A percentile compares a stretch with the other conserved stretches of the same genome.
Conservation (phyloP, 1,140 invertebrate genomes). For the Telenomus remus region DNA sequence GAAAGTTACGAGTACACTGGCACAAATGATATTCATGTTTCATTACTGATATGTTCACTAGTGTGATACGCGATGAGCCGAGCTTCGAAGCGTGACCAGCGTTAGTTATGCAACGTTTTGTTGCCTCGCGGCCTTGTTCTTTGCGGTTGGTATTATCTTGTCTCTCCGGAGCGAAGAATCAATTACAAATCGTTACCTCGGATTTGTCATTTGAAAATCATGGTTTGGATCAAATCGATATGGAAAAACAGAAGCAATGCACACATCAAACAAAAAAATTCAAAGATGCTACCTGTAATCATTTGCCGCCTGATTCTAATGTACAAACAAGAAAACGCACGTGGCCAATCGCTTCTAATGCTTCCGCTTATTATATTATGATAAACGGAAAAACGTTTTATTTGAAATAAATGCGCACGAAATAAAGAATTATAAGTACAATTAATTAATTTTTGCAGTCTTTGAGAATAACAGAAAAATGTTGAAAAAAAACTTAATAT, state of each 20-base stretch:
- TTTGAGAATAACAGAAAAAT: no score
- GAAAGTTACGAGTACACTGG: conserved; percentile 28
- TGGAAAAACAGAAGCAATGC: conserved; percentile 26
- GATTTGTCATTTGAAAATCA: conserved; percentile 44
- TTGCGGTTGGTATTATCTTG: conserved; percentile 67
- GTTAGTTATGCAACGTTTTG: conserved; percentile 74
- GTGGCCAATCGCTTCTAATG: conserved; percentile 9
- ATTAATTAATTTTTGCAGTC: no score
- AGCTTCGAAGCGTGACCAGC: conserved; percentile 72
- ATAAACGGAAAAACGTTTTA: no score
- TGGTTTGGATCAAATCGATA: conserved; percentile 26
- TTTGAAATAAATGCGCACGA: no score
- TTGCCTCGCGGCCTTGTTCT: conserved; percentile 70
- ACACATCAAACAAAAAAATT: not conserved
- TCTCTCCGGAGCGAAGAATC: conserved; percentile 62
- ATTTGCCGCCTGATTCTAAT: conserved; percentile 19
- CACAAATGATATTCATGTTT: conserved; percentile 41
- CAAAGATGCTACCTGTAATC: conserved; percentile 22
- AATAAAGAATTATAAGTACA: no score
- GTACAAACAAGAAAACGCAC: not conserved
- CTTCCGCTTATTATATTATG: conserved; percentile 1
- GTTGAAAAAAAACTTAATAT: no score
- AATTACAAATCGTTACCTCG: conserved; percentile 68
- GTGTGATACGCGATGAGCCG: conserved; percentile 51
- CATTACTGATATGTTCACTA: conserved; percentile 40